phyloP scores from a whole-genome alignment of 2,797 vertebrate genomes.

The Holocentrus rufus region DNA sequence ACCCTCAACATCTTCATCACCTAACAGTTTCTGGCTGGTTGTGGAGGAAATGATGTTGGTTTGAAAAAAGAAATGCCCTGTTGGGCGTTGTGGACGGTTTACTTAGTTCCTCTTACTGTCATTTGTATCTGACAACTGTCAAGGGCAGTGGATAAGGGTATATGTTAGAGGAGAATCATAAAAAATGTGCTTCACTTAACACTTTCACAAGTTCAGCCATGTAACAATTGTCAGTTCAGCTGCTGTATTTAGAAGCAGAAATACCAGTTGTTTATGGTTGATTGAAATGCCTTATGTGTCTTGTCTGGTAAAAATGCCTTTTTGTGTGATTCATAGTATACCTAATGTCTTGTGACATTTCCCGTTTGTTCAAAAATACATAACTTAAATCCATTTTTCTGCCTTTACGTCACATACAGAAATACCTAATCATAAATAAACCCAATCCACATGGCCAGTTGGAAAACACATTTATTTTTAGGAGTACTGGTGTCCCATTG shows the following conservation, averaged over 20 bases:
- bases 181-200: slow-evolving; percentile 14
- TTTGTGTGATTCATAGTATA: slow-evolving; percentile 46
- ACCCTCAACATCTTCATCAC: slow-evolving; percentile 9
- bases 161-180: slow-evolving; percentile 27
- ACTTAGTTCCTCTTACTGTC: slow-evolving; percentile 13
- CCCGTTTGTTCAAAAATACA: slow-evolving; percentile 11
- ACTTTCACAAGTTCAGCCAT: slow-evolving; percentile 20
- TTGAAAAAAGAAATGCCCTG: background rate
- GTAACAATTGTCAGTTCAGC: background rate
- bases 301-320: slow-evolving; percentile 58
- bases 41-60: background rate
- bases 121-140: slow-evolving; percentile 32
- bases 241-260: slow-evolving; percentile 36
- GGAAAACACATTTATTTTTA: slow-evolving; percentile 1
- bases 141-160: slow-evolving; percentile 24
- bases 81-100: slow-evolving; percentile 2
- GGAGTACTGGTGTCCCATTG: background rate
- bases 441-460: slow-evolving; percentile 36
- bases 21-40: slow-evolving; percentile 22
- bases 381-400: slow-evolving; percentile 55
- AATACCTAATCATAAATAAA: slow-evolving; percentile 65
- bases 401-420: slow-evolving; percentile 48
- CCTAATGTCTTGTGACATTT: slow-evolving; percentile 49
- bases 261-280: slow-evolving; percentile 49
- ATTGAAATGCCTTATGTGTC: slow-evolving; percentile 62